Base-by-base conservation (phyloP, 2,113 vertebrate genomes). In the Aegypius monachus region DNA sequence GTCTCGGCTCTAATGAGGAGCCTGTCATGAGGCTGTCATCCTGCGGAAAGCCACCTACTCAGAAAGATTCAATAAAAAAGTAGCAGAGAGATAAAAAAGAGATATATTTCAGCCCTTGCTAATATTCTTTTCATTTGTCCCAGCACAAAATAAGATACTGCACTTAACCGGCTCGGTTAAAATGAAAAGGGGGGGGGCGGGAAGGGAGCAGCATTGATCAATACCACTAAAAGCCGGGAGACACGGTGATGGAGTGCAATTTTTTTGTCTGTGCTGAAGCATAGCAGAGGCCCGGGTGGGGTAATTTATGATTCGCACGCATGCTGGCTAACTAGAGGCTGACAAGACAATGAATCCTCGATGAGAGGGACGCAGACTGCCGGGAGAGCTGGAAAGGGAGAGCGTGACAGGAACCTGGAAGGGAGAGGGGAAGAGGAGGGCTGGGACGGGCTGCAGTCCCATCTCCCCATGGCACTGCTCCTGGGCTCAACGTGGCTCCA, bases 251-350 rank as follows among this genome's bases (percentile, higher is more conserved):
- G 97, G 97, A 98, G 98, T 97, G 98, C 98, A 98, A 98, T 98
- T 98, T 98, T 98, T 98, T 98, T 98, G 98, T 98, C 98, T 98
- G 98, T 97, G 97, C 97, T 98, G 97, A 98, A 98, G 98, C 98
- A 97, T 96, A 96, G 97, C 96, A 96, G 97, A 97, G 93, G 97
- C 95, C 94, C 84, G 90, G 97, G 95, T 0, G 93, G 95, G 96
- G 96, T 98, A 98, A 98, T 98, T 98, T 98, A 98, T 98, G 97
- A 97, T 98, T 97, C 65, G n/a, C 96, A 98, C 97, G 94, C 97
- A 97, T 91, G 95, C 95, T 0, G 93, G 98, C 96, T 98, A 98
- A 98, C 98, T 97, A 97, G 97, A 97, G 96, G 95, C 97, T 97
- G 98, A 98, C 98, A 98, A 98, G 98, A 98, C 98, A 98, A 98